Base-by-base conservation (phyloP, 64 coral and sea anemone genomes). In the Platygyra sinensis region DNA sequence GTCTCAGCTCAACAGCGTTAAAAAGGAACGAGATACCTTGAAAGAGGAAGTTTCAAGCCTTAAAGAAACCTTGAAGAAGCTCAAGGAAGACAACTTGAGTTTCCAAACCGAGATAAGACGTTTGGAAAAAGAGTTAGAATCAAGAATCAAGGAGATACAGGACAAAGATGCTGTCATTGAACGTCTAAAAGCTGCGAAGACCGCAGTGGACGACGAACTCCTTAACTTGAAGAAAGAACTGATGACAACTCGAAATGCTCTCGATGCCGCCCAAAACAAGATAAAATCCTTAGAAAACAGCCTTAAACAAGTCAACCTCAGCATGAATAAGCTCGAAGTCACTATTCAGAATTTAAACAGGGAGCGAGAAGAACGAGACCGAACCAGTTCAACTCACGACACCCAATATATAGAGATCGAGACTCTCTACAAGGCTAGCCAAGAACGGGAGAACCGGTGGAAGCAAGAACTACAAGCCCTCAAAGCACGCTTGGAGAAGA, bases 371-470 rank as follows among this genome's bases (percentile, higher is more conserved):
- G 96, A 98, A 39, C 67, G 96, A 89, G 96, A 94, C 14, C 89
- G 85, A 28, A 89, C 89, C 62, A 86, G 96, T 59, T 77, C 88
- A 13, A 89, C 84, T 36, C 96, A 98, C 72, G 96, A 98, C 15
- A 98, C 89, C 2, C 96, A 93, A 30, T 98, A 98, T 50, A 82
- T 94, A 76, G 93, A 98, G 67, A 98, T 98, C 24, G 96, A 98
- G 54, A 94, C 96, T 18, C 86, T 98, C 1, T 92, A 93, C 60
- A 98, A 94, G 78, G 93, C 93, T 30, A 94, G 89, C 51, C 87
- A 88, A 75, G 96, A 98, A 29, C 89, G 75, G 14, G 96, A 98
- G 52, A 94, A 90, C 74, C 94, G 96, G 28, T 67, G 83, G 27
- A 98, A 98, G 60, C 96, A 92, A 73, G 96, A 98, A 62, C 67